Evolutionary conservation across 1,140 invertebrate genomes (phyloP), one percentile per base, ranked within the genome.

Genomic region (Andricus grossulariae): DNA sequence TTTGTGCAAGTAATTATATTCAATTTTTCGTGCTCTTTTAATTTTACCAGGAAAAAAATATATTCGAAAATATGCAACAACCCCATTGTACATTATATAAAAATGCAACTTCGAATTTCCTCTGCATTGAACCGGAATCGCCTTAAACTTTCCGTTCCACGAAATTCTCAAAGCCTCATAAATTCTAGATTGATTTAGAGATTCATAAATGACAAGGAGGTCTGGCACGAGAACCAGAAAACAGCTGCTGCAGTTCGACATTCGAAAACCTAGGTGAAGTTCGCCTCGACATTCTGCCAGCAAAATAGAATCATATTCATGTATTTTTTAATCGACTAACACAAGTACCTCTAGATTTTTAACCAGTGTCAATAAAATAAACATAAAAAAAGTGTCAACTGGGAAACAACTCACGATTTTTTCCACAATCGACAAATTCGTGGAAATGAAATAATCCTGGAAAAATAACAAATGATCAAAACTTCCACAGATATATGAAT

Each of bases 151-250:
- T 66, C 32, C 13, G 25, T 73, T 73, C 72, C 51, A 50, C 72
- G 72, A 73, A 73, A 73, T 72, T 52, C 21, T 11, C 25, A 7
- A 73, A 52, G 50, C 15, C 71, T 21, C 60, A 66, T 66, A 66
- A 66, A 66, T 66, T 32, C 13, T 7, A 66, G 25, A 66, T 66
- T 66, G 60, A 66, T 66, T 66, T 66, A 66, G 60, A 3, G 60
- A 66, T 66, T 66, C 60, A 66, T 66, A 66, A 66, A 66, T 66
- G 60, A 66, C 60, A 66, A 66, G 60, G 25, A 66, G 25, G 60
- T 66, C 60, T 66, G 60, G 60, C 60, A 66, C 60, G 60, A 21
- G 15, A 66, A 66, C 39, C 32, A 66, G 60, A 66, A 66, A 66
- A 66, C 60, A 66, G 60, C 60, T 66, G 60, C 60, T 66, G 32